phyloP scores from a whole-genome alignment of 2,797 vertebrate species.

The Iguana delicatissima region DNA sequence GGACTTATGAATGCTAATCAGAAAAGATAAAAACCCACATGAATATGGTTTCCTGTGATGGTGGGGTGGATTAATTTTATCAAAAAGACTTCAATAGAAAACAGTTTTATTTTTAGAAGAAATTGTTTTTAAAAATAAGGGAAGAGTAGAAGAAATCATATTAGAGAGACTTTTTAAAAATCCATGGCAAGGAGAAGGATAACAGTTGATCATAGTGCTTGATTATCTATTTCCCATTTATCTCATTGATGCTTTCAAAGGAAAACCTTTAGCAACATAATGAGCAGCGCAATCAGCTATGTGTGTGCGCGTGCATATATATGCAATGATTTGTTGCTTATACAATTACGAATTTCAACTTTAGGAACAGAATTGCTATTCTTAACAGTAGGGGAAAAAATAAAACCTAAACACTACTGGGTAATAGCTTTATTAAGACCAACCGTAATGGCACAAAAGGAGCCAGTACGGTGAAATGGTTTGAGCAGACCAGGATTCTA shows the following conservation, averaged over 20 bases:
- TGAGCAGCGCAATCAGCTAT: background rate
- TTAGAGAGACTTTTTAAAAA: background rate
- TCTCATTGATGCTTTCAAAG: conserved; percentile 28
- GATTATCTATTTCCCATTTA: conserved; percentile 32
- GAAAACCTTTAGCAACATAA: background rate
- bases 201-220: background rate
- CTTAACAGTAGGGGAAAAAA: background rate
- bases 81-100: conserved; percentile 17
- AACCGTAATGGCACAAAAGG: background rate
- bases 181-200: background rate
- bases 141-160: conserved; percentile 10
- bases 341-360: background rate
- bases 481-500: no score
- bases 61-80: conserved; percentile 27
- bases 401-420: background rate
- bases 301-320: background rate
- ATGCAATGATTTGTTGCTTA: conserved; percentile 33
- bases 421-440: background rate
- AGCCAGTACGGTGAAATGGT: no score
- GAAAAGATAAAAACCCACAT: background rate
- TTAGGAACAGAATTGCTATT: conserved; percentile 7
- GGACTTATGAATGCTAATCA: conserved; percentile 36
- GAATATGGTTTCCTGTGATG: conserved; percentile 17
- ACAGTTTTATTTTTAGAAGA: background rate
- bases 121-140: conserved; percentile 11